These are phyloP conservation scores for Catostomus latipinnis DNA, from an alignment of 2,797 vertebrate genomes.

Conservation along the genomic window DNA sequence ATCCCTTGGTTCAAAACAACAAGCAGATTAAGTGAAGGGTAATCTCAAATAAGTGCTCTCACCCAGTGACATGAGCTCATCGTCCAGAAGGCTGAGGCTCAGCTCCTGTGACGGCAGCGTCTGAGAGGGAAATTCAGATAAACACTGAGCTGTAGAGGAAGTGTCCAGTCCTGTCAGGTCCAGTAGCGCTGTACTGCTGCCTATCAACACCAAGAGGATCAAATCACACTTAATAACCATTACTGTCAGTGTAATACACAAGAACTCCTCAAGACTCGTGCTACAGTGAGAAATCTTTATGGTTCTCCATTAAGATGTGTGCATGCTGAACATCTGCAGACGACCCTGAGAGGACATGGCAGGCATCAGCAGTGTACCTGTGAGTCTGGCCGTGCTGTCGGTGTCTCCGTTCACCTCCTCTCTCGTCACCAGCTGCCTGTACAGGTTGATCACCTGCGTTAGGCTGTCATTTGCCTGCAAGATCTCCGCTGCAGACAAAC, in stretches of 20 bases:
- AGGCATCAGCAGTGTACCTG: constrained; percentile 71
- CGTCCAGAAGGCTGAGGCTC: constrained; percentile 89
- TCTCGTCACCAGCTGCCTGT: constrained; percentile 90
- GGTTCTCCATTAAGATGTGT: neutral
- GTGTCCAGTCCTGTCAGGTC: constrained; percentile 91
- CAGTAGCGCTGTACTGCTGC: constrained; percentile 84
- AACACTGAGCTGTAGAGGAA: constrained; percentile 71
- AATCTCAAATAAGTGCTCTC: constrained; percentile 57
- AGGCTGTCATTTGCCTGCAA: constrained; percentile 96
- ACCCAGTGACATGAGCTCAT: constrained; percentile 98
- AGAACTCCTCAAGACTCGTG: neutral
- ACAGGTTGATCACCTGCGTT: constrained; percentile 95
- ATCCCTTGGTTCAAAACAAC: neutral
- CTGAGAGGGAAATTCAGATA: constrained; percentile 73
- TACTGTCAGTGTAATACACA: constrained; percentile 36
- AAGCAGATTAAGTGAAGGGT: neutral
- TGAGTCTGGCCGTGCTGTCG: constrained; percentile 65
- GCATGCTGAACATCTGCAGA: neutral
- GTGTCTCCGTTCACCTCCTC: constrained; percentile 90
- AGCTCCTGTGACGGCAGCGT: constrained; percentile 74
- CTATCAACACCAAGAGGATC: constrained; percentile 60
- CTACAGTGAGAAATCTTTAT: neutral
- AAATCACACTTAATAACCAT: constrained; percentile 35
- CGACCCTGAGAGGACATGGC: neutral
- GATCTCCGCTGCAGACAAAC: constrained; percentile 85